Conservation (phyloP, 2,113 vertebrate species). For the Centropus unirufus region DNA sequence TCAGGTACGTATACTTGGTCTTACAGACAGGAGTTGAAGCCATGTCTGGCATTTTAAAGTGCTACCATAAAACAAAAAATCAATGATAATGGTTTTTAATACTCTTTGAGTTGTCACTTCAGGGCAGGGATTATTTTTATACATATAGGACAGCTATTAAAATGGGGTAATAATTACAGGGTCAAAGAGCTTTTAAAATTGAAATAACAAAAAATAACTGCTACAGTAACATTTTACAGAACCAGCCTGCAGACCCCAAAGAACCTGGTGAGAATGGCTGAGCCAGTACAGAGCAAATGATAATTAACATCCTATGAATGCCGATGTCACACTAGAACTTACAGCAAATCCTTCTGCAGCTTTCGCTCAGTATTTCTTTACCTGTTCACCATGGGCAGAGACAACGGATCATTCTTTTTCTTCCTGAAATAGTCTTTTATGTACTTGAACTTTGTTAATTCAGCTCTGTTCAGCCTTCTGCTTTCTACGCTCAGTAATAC, state of each 20-base stretch:
- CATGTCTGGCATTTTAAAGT: not conserved
- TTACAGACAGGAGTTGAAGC: not conserved
- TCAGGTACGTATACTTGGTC: not conserved
- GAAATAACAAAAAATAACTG: not conserved
- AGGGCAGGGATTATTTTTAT: not conserved
- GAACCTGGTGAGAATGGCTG: not conserved
- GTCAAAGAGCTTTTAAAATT: not conserved
- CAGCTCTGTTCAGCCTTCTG: not conserved
- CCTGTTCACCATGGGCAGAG: not conserved
- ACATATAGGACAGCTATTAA: not conserved
- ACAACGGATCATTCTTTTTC: not conserved
- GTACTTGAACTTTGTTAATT: not conserved
- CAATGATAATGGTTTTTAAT: not conserved
- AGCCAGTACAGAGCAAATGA: not conserved
- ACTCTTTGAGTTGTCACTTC: not conserved
- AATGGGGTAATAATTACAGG: not conserved
- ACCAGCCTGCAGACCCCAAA: not conserved
- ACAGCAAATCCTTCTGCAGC: not conserved
- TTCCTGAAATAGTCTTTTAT: not conserved
- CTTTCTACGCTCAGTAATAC: not conserved
- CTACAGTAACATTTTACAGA: not conserved
- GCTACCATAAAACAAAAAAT: not conserved
- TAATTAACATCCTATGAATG: not conserved
- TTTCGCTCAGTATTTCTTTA: slow-evolving; percentile 1
- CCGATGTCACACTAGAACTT: not conserved